Conservation (phyloP, 2,797 vertebrate genomes). For the Pristis pectinata region DNA sequence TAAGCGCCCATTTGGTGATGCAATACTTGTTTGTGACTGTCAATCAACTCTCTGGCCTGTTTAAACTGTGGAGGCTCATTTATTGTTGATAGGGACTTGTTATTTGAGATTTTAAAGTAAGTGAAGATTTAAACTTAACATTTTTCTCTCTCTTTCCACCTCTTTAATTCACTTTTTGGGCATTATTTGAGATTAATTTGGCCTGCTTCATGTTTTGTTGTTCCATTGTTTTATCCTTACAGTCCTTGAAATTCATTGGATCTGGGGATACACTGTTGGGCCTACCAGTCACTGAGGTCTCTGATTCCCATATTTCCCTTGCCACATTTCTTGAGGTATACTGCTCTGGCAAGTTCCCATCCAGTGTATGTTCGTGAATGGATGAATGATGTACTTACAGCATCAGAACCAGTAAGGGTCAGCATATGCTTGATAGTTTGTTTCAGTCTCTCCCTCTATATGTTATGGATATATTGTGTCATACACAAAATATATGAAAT, state of each 20-base stretch:
- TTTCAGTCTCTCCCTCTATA: background rate
- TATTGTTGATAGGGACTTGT: background rate
- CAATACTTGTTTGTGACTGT: background rate
- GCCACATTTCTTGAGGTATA: background rate
- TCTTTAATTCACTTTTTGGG: background rate
- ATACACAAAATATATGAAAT: no score
- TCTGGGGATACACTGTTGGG: background rate
- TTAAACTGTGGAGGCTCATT: background rate
- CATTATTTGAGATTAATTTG: background rate
- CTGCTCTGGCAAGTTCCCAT: background rate
- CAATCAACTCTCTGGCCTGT: background rate
- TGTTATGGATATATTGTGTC: background rate
- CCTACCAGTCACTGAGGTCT: background rate
- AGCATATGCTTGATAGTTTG: background rate
- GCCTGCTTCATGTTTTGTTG: background rate
- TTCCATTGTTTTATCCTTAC: background rate
- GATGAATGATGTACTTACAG: background rate
- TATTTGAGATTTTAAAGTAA: background rate
- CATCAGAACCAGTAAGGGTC: background rate
- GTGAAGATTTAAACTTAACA: background rate
- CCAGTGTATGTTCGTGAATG: background rate
- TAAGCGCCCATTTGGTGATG: background rate
- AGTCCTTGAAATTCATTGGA: background rate
- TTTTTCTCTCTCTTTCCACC: background rate
- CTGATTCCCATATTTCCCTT: background rate